Conservation (phyloP, 2,888 invertebrate genomes). For the Drosophila pseudotakahashii region DNA sequence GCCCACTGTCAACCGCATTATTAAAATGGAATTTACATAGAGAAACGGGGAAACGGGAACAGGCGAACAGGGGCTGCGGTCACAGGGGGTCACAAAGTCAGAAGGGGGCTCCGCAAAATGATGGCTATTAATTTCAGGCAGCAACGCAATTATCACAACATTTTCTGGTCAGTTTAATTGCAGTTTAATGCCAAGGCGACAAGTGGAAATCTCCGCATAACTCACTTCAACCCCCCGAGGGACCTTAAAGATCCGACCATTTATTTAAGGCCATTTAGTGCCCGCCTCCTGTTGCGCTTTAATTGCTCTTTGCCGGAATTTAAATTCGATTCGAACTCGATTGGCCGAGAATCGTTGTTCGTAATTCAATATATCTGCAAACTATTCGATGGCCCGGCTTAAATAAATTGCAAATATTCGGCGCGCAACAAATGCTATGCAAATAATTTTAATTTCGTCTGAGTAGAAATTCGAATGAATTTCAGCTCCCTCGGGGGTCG, state of each 20-base stretch:
- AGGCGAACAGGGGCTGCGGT: not conserved
- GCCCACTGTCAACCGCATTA: conserved; percentile 52
- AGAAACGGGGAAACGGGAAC: not conserved
- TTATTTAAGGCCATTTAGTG: not conserved
- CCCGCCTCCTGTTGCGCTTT: conserved; percentile 9
- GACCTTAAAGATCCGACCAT: conserved; percentile 24
- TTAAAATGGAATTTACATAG: conserved; percentile 68
- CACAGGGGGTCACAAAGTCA: no score
- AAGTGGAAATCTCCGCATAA: conserved; percentile 33
- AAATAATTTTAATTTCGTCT: conserved; percentile 25
- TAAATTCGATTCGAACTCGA: conserved; percentile 4
- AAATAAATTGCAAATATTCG: conserved; percentile 8
- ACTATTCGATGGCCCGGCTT: not conserved
- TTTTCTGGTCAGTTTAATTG: conserved; percentile 60
- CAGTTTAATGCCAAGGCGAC: conserved; percentile 63
- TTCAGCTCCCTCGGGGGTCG: conserved; percentile 14
- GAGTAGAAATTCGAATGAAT: conserved; percentile 7
- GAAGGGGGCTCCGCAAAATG: conserved; percentile 47
- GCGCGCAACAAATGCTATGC: conserved; percentile 24
- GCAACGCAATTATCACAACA: conserved; percentile 70
- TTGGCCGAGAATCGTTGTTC: conserved; percentile 1
- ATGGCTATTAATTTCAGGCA: conserved; percentile 66
- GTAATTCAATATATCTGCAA: conserved; percentile 5
- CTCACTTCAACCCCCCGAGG: conserved; percentile 20
- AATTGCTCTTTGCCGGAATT: conserved; percentile 10